These are phyloP conservation scores for Idris sp. DNA, from an alignment of 1,140 invertebrate species.

Conservation along the genomic window DNA sequence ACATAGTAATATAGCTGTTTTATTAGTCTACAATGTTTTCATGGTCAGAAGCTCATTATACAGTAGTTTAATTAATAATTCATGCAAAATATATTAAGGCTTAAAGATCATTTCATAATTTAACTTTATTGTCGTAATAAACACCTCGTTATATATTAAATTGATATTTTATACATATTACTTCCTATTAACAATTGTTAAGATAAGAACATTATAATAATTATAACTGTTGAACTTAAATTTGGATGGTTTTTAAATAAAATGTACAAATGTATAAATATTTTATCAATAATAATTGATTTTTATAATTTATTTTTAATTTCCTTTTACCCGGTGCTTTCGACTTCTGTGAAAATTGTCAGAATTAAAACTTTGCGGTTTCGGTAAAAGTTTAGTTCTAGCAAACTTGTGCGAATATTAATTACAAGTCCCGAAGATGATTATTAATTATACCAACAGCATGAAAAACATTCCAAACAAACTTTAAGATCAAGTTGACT, in stretches of 20 bases:
- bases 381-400: slow-evolving; percentile 53
- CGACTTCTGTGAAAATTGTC: slow-evolving; percentile 53
- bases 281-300: too few relatives aligned
- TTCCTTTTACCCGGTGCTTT: slow-evolving; percentile 27
- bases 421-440: slow-evolving; percentile 55
- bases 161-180: not conserved
- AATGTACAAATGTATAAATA: too few relatives aligned
- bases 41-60: slow-evolving; percentile 21
- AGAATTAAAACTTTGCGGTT: slow-evolving; percentile 60
- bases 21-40: slow-evolving; percentile 20
- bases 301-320: not conserved
- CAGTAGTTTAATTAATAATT: slow-evolving; percentile 27
- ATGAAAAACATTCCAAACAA: slow-evolving; percentile 32
- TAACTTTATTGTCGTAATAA: slow-evolving; percentile 21
- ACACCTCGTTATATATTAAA: slow-evolving; percentile 23
- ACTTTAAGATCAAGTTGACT: slow-evolving; percentile 12
- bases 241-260: too few relatives aligned
- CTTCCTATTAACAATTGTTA: not conserved
- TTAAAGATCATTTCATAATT: slow-evolving; percentile 14
- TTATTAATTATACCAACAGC: slow-evolving; percentile 60
- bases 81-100: slow-evolving; percentile 34
- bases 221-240: too few relatives aligned
- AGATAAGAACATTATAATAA: too few relatives aligned
- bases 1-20: too few relatives aligned
- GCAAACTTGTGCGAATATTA: slow-evolving; percentile 58